These are phyloP conservation scores for Andrena minutula DNA, from an alignment of 2,888 invertebrate species.

Conservation along the genomic window DNA sequence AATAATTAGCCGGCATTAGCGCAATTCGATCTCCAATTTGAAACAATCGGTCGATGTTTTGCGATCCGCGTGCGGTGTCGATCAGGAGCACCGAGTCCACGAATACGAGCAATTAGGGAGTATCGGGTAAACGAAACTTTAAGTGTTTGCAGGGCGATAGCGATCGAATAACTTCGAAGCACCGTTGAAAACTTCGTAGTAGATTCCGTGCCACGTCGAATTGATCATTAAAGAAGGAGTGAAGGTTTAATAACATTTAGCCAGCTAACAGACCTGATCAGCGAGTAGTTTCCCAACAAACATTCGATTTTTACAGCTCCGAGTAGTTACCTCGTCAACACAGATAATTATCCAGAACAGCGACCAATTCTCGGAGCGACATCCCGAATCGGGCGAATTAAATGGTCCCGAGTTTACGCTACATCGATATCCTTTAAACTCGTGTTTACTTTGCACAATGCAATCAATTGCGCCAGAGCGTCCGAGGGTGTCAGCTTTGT, in stretches of 20 bases:
- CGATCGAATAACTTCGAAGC: slow-evolving; percentile 15
- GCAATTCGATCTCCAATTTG: not conserved
- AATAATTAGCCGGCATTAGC: slow-evolving; percentile 10
- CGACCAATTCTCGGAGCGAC: not conserved
- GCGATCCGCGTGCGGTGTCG: not conserved
- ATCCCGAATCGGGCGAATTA: slow-evolving; percentile 15
- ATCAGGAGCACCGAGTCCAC: not conserved
- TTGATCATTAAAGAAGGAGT: slow-evolving; percentile 15
- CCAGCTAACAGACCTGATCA: slow-evolving; percentile 11
- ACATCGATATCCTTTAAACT: not conserved
- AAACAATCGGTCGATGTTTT: not conserved
- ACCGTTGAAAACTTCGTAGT: slow-evolving; percentile 13
- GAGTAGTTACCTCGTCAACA: not conserved
- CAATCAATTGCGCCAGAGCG: no score
- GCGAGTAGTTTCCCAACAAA: not conserved
- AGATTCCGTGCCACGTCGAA: not conserved
- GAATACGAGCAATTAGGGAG: slow-evolving; percentile 13
- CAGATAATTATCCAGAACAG: not conserved
- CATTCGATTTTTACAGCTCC: slow-evolving; percentile 17
- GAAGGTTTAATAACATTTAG: slow-evolving; percentile 31
- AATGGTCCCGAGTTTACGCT: not conserved
- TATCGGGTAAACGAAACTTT: slow-evolving; percentile 21
- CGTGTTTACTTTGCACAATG: not conserved
- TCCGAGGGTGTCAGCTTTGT: no score
- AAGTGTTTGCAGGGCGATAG: not conserved